A percentile compares a stretch with the other conserved stretches of the same genome.
Conservation (phyloP, 2,113 vertebrate species). For the Polypterus senegalus region DNA sequence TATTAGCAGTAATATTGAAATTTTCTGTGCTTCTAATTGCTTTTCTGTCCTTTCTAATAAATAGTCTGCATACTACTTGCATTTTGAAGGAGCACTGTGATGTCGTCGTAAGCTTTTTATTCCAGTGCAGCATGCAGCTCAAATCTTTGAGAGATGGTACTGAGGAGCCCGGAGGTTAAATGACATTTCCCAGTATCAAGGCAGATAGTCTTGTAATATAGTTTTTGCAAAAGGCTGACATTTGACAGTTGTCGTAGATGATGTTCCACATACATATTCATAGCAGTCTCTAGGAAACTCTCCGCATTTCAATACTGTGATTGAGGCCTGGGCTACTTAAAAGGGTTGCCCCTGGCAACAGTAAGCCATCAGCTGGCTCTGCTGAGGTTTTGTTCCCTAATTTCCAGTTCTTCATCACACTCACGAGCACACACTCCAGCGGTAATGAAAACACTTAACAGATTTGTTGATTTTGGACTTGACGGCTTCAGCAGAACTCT, state of each 20-base stretch:
- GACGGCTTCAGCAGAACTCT: neutral
- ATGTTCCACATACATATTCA: slow-evolving; percentile 35
- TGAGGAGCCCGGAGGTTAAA: too few species aligned
- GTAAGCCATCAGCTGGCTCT: slow-evolving; percentile 1
- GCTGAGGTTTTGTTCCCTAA: neutral
- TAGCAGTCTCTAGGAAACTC: slow-evolving; percentile 19
- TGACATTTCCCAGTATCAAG: neutral
- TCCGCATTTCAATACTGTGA: slow-evolving; percentile 8
- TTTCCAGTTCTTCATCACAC: slow-evolving; percentile 4
- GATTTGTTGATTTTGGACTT: neutral
- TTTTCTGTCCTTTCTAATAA: too few species aligned
- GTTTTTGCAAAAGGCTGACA: slow-evolving; percentile 19
- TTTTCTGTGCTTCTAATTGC: too few species aligned
- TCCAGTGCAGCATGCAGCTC: slow-evolving; percentile 17
- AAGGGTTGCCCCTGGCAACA: slow-evolving; percentile 13
- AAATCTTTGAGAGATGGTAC: neutral
- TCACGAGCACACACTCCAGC: slow-evolving; percentile 4
- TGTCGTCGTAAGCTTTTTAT: slow-evolving; percentile 11
- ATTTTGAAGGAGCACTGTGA: too few species aligned
- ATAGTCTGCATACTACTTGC: too few species aligned
- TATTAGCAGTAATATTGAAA: too few species aligned
- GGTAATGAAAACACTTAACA: neutral
- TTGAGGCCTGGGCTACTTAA: slow-evolving; percentile 7
- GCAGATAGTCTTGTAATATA: neutral
- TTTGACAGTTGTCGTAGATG: slow-evolving; percentile 28